These are phyloP conservation scores for Phycodurus eques DNA, from an alignment of 2,113 vertebrate genomes.

Conservation along the genomic window DNA sequence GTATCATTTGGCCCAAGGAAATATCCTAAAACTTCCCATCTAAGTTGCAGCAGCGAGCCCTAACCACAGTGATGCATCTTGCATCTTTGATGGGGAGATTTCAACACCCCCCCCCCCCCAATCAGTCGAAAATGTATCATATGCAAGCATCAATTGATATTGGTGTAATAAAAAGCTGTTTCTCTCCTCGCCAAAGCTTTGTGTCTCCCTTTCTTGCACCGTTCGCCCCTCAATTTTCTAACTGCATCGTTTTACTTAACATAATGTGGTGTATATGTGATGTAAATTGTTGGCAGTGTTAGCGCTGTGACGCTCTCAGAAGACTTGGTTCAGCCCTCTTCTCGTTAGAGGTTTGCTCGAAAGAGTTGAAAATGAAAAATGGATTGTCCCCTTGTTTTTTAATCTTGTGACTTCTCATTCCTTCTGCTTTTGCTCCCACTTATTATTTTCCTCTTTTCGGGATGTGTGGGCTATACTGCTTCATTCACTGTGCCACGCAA, in stretches of 20 bases:
- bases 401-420: not conserved
- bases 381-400: not conserved
- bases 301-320: conserved; percentile 10
- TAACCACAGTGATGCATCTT: too few species aligned
- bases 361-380: conserved; percentile 52
- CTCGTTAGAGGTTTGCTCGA: conserved; percentile 23
- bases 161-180: not conserved
- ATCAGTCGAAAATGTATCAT: not conserved
- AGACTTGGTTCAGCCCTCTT: conserved; percentile 5
- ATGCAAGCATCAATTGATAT: not conserved
- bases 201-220: not conserved
- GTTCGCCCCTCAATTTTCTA: conserved; percentile 1
- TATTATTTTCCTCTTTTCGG: conserved; percentile 1
- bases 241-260: not conserved
- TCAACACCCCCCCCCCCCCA: not conserved
- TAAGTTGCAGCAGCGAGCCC: not conserved
- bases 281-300: conserved; percentile 24
- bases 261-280: conserved; percentile 24
- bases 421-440: conserved; percentile 7
- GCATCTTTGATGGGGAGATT: not conserved
- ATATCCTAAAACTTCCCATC: not conserved
- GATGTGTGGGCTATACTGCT: conserved; percentile 15
- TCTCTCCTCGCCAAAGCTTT: not conserved
- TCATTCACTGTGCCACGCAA: conserved; percentile 5
- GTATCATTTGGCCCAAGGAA: too few species aligned